Evolutionary conservation across 1,140 invertebrate genomes (phyloP).

Genomic region (Planococcus citri): DNA sequence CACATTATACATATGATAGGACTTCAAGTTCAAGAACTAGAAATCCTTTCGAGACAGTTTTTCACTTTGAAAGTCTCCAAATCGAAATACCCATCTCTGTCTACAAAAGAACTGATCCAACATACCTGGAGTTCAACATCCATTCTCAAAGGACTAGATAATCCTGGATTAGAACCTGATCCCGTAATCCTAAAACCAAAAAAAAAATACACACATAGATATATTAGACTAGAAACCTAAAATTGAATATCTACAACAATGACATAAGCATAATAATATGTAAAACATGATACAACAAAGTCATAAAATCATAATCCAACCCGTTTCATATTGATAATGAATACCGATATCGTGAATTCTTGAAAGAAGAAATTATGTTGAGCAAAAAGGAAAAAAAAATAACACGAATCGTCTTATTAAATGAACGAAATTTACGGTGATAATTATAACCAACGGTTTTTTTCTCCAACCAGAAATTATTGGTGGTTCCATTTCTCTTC

Average conservation of each 20-base stretch:
- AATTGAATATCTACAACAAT: background rate
- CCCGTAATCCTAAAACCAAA: too few relatives aligned
- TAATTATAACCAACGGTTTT: background rate
- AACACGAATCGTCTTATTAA: background rate
- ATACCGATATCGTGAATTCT: background rate
- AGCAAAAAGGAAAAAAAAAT: background rate
- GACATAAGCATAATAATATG: background rate
- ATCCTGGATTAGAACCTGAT: too few relatives aligned
- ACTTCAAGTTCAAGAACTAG: too few relatives aligned
- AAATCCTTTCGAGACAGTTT: too few relatives aligned
- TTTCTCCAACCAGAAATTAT: background rate
- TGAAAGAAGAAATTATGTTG: constrained; percentile 1
- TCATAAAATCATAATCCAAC: constrained; percentile 7
- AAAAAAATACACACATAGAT: too few relatives aligned
- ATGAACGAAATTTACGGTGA: background rate
- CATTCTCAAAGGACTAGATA: too few relatives aligned
- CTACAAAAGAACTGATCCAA: too few relatives aligned
- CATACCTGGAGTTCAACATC: too few relatives aligned
- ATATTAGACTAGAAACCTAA: too few relatives aligned
- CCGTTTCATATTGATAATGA: background rate
- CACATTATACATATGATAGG: too few relatives aligned
- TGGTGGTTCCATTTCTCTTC: background rate
- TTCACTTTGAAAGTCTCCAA: too few relatives aligned
- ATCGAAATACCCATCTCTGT: too few relatives aligned
- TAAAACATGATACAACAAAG: background rate